phyloP scores from a whole-genome alignment of 2,888 invertebrate genomes.

The Imbricaverruca yamaguchii region DNA sequence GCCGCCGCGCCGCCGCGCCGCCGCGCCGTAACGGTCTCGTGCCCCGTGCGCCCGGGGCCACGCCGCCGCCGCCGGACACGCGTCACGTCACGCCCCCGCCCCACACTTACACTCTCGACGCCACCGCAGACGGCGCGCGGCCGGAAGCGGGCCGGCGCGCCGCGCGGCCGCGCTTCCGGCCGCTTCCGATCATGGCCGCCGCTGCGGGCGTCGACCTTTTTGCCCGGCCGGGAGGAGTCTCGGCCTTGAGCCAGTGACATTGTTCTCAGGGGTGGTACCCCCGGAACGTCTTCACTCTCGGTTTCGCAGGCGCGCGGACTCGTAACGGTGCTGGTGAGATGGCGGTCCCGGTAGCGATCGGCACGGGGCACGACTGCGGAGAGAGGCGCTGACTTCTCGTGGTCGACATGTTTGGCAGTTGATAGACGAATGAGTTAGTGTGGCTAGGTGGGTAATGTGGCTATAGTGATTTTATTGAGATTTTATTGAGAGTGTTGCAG shows the following conservation, averaged over 20 bases:
- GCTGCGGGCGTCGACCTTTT: slow-evolving; percentile 11
- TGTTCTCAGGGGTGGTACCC: slow-evolving; percentile 17
- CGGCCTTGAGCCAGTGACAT: slow-evolving; percentile 17
- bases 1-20: neutral
- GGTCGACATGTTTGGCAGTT: no score
- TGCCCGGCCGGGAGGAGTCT: neutral
- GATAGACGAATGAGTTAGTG: no score
- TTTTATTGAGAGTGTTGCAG: no score
- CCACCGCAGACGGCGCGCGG: no score
- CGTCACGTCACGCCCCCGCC: neutral
- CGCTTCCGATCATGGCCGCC: neutral
- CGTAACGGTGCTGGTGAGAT: no score
- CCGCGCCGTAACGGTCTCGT: neutral
- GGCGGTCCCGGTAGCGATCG: no score
- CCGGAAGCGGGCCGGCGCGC: no score
- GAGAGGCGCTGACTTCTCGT: no score
- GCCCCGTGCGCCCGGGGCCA: neutral
- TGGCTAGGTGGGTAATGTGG: no score
- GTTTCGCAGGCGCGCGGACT: neutral
- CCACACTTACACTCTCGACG: no score
- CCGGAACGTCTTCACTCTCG: neutral
- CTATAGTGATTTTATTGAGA: no score
- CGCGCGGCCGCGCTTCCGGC: neutral
- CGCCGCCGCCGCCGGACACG: neutral
- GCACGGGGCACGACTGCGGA: no score